Percentiles rank a stretch among this genome's conserved stretches.
phyloP scores from a whole-genome alignment of 92 coral and sea anemone genomes.

The Desmophyllum pertusum region DNA sequence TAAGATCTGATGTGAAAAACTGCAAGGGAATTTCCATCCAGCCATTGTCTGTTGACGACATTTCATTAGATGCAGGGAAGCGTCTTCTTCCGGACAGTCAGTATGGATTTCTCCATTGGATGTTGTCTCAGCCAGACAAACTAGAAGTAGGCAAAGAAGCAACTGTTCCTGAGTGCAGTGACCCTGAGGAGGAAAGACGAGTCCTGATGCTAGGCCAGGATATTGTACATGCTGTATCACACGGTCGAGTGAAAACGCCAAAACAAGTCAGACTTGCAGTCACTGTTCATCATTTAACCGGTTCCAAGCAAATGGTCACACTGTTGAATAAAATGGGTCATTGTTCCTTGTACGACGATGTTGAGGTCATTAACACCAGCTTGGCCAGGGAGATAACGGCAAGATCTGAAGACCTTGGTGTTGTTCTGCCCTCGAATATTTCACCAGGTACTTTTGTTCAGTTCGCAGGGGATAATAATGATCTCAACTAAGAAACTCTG shows the following conservation, averaged over 20 bases:
- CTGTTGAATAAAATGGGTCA: conserved; percentile 56
- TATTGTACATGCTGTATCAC: conserved; percentile 32
- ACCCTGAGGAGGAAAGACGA: conserved; percentile 39
- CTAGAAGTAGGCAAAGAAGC: not conserved
- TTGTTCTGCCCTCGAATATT: conserved; percentile 44
- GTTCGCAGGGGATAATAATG: conserved; percentile 49
- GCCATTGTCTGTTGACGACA: conserved; percentile 48
- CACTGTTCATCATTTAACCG: conserved; percentile 54
- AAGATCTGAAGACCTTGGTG: conserved; percentile 21
- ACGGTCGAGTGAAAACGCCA: conserved; percentile 45
- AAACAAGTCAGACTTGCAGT: conserved; percentile 58
- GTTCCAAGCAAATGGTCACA: conserved; percentile 45
- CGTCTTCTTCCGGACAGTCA: conserved; percentile 44
- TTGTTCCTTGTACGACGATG: conserved; percentile 44
- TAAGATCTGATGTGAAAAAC: conserved; percentile 13
- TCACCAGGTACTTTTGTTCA: conserved; percentile 45
- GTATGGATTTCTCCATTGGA: conserved; percentile 48
- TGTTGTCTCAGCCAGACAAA: conserved; percentile 32
- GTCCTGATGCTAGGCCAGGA: conserved; percentile 57
- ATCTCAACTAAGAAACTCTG: conserved; percentile 54
- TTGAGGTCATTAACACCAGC: conserved; percentile 30
- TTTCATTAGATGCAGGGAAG: conserved; percentile 42
- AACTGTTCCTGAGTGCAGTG: not conserved
- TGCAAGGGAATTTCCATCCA: conserved; percentile 43
- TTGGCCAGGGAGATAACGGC: conserved; percentile 38